A percentile compares a stretch with the other conserved stretches of the same genome.
These are phyloP conservation scores for Typhlichthys subterraneus DNA, from an alignment of 2,797 vertebrate species.

Conservation along the genomic window DNA sequence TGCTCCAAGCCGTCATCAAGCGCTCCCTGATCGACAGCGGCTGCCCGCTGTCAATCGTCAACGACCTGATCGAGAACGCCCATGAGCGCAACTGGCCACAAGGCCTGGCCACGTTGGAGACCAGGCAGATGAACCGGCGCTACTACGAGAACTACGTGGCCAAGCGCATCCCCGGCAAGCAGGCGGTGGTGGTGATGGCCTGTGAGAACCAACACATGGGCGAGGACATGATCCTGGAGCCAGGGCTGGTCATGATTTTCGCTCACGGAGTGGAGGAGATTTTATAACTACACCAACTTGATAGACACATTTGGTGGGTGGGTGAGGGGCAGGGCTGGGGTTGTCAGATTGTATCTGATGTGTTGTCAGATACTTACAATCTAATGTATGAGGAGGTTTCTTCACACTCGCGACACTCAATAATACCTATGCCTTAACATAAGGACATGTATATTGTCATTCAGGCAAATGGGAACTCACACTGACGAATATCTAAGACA, in stretches of 20 bases:
- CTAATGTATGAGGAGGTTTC: slow-evolving; percentile 44
- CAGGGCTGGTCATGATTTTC: slow-evolving; percentile 97
- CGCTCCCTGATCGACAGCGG: slow-evolving; percentile 97
- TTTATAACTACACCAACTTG: slow-evolving; percentile 67
- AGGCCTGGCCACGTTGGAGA: slow-evolving; percentile 96
- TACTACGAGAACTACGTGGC: slow-evolving; percentile 99
- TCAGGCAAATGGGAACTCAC: slow-evolving; percentile 59
- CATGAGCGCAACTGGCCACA: slow-evolving; percentile 98
- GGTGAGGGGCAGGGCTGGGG: slow-evolving; percentile 38
- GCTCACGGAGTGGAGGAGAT: slow-evolving; percentile 97
- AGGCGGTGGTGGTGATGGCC: slow-evolving; percentile 98
- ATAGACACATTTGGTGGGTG: slow-evolving; percentile 45
- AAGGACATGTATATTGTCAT: slow-evolving; percentile 62
- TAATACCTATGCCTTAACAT: slow-evolving; percentile 73
- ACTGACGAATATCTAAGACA: slow-evolving; percentile 58
- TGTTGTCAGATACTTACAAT: slow-evolving; percentile 26
- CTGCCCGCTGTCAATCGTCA: slow-evolving; percentile 94
- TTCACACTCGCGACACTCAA: slow-evolving; percentile 41
- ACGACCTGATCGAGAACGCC: slow-evolving; percentile 96
- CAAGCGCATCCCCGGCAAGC: slow-evolving; percentile 97
- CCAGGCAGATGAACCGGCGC: slow-evolving; percentile 96
- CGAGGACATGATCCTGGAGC: slow-evolving; percentile 98
- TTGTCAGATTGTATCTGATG: slow-evolving; percentile 37
- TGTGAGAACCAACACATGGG: slow-evolving; percentile 99
- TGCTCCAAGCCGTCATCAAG: slow-evolving; percentile 96